Base-by-base conservation (phyloP, 1,140 invertebrate genomes). In the Cotesia glomerata region DNA sequence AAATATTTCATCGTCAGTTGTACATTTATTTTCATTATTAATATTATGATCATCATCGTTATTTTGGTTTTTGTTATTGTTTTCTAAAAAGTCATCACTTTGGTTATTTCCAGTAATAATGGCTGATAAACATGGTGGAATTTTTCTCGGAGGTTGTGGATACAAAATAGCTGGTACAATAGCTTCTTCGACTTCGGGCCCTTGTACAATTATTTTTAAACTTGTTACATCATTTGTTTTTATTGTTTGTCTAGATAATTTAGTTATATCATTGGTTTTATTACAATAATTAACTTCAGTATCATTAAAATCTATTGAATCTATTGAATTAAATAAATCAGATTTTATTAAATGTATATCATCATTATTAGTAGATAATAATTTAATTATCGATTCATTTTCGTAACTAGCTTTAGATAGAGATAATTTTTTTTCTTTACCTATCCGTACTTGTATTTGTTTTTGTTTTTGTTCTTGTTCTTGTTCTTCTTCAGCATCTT, bases 401-500 rank as follows among this genome's bases (percentile, higher is more conserved):
- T 7, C 61, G 14, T 13, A 59, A 7, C 1, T 26, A 36, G 49
- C 39, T 52, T 67, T 54, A 11, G 36, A 39, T 39, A 7, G 36
- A 39, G 36, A 39, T 39, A 26, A 26, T n/a, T n/a, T n/a, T n/a
- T 36, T 52, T 34, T 56, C 36, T 49, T 49, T 11, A 11, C 54
- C 35, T 52, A 35, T 66, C 49, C 71, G 11, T 78, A 9, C 8
- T 45, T 26, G 26, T 26, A 2, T 26, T 26, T 26, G 26, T 26
- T 26, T 26, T 26, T 26, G 26, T 26, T 26, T 2, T 26, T 26
- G 26, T 26, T 26, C 1, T 18, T 26, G 26, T 26, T 26, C 26
- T 26, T 77, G 78, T 76, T 92, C 89, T 78, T 95, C 92, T 0
- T 95, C 93, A 0, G 93, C 94, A 71, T 95, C 93, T 80, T 94